Evolutionary conservation across 2,888 invertebrate species (phyloP).

Genomic region (Drosophila picticornis): DNA sequence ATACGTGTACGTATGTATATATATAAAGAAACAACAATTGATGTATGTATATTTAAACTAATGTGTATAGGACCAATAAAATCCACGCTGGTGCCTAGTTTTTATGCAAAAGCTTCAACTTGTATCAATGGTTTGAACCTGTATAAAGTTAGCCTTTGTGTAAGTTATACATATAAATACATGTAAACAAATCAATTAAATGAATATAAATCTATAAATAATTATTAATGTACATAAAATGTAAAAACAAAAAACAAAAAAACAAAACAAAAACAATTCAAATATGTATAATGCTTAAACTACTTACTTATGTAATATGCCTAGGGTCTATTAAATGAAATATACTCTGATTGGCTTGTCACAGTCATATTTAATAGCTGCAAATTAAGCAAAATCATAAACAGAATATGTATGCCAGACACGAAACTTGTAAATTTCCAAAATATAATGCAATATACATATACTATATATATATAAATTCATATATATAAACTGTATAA

Average conservation of each 20-base stretch:
- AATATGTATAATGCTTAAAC: constrained; percentile 52
- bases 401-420: constrained; percentile 18
- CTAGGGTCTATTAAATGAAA: constrained; percentile 61
- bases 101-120: constrained; percentile 22
- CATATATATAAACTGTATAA: not conserved
- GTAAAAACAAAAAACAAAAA: constrained; percentile 36
- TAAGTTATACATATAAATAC: constrained; percentile 30
- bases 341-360: constrained; percentile 56
- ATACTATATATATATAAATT: constrained; percentile 8
- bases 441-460: constrained; percentile 16
- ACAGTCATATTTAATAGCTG: constrained; percentile 62
- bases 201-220: constrained; percentile 54
- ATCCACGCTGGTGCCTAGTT: constrained; percentile 60
- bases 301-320: constrained; percentile 53
- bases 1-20: constrained; percentile 38
- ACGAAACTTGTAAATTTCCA: constrained; percentile 45
- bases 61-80: constrained; percentile 40
- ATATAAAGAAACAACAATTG: not conserved
- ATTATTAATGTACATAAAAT: constrained; percentile 63
- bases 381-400: constrained; percentile 24
- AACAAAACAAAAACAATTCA: constrained; percentile 19
- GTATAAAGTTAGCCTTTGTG: constrained; percentile 16
- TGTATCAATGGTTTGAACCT: constrained; percentile 15
- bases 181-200: constrained; percentile 33
- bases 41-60: constrained; percentile 33